Conservation (phyloP, 1,140 invertebrate genomes). For the Dreissena rostriformis region DNA sequence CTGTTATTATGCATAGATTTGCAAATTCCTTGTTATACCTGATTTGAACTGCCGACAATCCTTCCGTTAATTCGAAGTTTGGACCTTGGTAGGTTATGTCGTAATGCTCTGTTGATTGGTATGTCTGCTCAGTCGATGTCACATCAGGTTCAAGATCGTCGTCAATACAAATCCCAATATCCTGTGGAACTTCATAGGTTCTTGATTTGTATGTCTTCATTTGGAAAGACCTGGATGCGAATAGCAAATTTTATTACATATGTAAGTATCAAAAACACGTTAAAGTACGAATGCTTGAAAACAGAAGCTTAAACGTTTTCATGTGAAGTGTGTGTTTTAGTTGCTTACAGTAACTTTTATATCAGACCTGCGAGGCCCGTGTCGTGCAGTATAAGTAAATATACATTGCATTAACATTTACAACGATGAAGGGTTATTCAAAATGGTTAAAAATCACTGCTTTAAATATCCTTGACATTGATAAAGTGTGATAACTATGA, state of each 20-base stretch:
- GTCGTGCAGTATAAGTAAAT: too few species aligned
- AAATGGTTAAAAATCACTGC: too few species aligned
- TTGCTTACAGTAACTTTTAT: neutral
- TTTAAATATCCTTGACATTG: neutral
- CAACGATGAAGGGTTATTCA: neutral
- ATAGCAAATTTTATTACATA: too few species aligned
- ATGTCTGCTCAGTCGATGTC: neutral
- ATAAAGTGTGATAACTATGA: neutral
- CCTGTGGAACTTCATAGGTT: conserved; percentile 3
- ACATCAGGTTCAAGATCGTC: neutral
- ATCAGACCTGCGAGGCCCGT: neutral
- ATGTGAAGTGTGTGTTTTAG: neutral
- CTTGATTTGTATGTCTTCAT: conserved; percentile 27
- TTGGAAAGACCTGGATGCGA: conserved; percentile 14
- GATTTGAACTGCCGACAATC: too few species aligned
- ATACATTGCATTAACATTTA: neutral
- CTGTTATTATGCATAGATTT: too few species aligned
- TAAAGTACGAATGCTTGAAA: neutral
- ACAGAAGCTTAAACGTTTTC: neutral
- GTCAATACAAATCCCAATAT: neutral
- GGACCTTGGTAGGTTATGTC: too few species aligned
- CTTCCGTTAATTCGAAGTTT: too few species aligned
- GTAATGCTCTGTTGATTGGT: too few species aligned
- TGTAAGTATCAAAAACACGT: too few species aligned
- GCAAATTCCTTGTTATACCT: too few species aligned